Conservation (phyloP, 2,797 vertebrate species). For the Smutsia temminckii region DNA sequence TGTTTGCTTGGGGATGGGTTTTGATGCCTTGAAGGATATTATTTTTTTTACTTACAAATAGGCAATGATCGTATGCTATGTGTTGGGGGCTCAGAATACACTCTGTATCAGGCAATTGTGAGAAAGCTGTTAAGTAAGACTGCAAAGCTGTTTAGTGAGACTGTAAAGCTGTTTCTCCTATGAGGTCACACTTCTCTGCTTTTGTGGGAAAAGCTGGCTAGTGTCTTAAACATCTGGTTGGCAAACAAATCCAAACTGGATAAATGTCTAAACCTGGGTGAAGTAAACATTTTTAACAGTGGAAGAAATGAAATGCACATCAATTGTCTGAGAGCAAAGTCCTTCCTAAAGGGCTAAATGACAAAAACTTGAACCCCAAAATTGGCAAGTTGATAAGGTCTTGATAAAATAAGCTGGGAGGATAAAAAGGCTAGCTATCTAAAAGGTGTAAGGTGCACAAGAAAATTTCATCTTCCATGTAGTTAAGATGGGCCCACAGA, state of each 20-base stretch:
- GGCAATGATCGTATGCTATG: not conserved
- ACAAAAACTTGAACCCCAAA: not conserved
- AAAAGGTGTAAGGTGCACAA: not conserved
- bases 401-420: not conserved
- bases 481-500: not conserved
- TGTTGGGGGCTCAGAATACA: not conserved
- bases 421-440: not conserved
- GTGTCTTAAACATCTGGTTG: not conserved
- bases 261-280: not conserved
- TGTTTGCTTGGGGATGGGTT: not conserved
- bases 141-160: not conserved
- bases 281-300: not conserved
- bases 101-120: not conserved
- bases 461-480: not conserved
- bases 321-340: not conserved
- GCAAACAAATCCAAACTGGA: not conserved
- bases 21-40: not conserved
- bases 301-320: not conserved
- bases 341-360: not conserved
- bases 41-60: slow-evolving; percentile 38
- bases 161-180: not conserved
- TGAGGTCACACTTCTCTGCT: not conserved
- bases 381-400: not conserved
- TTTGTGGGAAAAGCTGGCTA: not conserved
- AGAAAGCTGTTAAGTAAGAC: not conserved